phyloP scores from a whole-genome alignment of 2,888 invertebrate genomes.

The Noctua janthina region DNA sequence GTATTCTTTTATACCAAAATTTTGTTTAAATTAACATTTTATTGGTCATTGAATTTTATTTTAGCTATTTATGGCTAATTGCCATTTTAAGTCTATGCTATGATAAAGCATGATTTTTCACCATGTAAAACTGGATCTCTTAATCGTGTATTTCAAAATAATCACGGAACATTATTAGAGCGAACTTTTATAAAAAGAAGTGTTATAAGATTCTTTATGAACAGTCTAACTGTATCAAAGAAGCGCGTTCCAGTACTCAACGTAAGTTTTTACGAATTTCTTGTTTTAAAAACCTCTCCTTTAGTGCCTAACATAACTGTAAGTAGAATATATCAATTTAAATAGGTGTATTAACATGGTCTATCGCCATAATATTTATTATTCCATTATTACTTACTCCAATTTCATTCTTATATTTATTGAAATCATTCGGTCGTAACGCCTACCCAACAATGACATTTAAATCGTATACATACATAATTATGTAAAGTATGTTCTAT shows the following conservation, averaged over 20 bases:
- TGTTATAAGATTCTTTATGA: not conserved
- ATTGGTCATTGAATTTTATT: constrained; percentile 1
- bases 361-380: not conserved
- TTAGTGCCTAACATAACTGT: constrained; percentile 4
- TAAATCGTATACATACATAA: constrained; percentile 36
- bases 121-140: not conserved
- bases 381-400: constrained; percentile 38
- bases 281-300: constrained; percentile 8
- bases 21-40: constrained; percentile 3
- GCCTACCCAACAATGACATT: constrained; percentile 34
- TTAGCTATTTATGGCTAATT: not conserved
- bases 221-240: not conserved
- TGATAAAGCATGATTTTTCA: not conserved
- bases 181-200: not conserved
- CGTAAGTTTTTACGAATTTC: not conserved
- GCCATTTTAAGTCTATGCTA: not conserved
- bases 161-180: not conserved
- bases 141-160: not conserved
- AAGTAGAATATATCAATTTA: constrained; percentile 15
- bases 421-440: constrained; percentile 31
- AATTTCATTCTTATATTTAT: constrained; percentile 46
- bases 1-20: constrained; percentile 4
- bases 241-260: not conserved
- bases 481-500: constrained; percentile 32
- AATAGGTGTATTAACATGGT: constrained; percentile 30